Base-by-base conservation (phyloP, 2,888 invertebrate genomes). In the Aporophyla lueneburgensis region DNA sequence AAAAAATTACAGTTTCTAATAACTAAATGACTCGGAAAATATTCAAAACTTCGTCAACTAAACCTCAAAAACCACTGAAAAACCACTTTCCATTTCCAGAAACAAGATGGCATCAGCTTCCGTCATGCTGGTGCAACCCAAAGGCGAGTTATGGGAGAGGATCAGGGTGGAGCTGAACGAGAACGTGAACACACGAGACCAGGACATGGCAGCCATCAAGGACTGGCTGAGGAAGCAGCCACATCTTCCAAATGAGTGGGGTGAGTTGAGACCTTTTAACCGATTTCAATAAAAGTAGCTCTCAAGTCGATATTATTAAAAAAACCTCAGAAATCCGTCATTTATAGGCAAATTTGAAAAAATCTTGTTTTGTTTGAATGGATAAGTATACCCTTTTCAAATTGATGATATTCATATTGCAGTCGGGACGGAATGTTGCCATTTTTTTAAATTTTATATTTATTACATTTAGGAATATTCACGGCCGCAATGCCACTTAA, bases 111-210 rank as follows among this genome's bases (percentile, higher is more conserved):
- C 93, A 51, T 91, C 93, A 54, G 91, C 91, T 95, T 97, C 97
- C 93, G 96, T 97, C 12, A 81, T 86, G 92, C 94, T 98, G 80
- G 93, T 97, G 74, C 98, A 98, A 87, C 98, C 98, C 16, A 92
- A 97, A 40, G 97, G 97, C 40, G 98, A 98, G 88, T 96, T 98
- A 94, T 97, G 97, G 89, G 96, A 97, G 89, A 95, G 95, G 92
- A 98, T 98, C 87, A 97, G 97, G 79, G 95, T 97, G 86, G 98
- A 98, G 88, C 93, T 98, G 75, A 98, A 98, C 65, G 98, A 98
- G 90, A 96, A 97, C 82, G 92, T 96, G 0, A 93, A 93, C 69
- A 97, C 97, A 0, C 95, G 97, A 2, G 97, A 97, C 58, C 93
- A 94, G 10, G 97, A 97, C 85, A 89, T 97, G 67, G 95, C 95